Evolutionary conservation across 2,888 invertebrate species (phyloP), one percentile per base, ranked within the genome.

Genomic region (Platynereis dumerilii): DNA sequence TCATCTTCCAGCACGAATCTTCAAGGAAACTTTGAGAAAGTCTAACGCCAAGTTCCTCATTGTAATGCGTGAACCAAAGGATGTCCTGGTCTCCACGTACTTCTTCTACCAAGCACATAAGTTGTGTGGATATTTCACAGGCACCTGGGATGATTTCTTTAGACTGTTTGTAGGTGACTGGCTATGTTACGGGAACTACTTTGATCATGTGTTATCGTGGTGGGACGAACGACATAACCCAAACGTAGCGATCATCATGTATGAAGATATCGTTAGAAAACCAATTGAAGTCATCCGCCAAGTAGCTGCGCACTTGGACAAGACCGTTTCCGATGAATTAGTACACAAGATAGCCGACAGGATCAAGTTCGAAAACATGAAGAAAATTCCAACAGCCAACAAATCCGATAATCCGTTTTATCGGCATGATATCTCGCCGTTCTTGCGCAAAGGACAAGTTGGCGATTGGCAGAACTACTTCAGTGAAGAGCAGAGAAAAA

Each of bases 361-460:
- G n/a, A n/a, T n/a, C n/a, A n/a, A n/a, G n/a, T n/a, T n/a, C n/a
- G n/a, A 53, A 15, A 26, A 24, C 3, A 53, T 53, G 53, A 3
- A 53, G 22, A 2, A 53, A 20, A 27, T 26, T 20, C 22, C 53
- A 26, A 53, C 22, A 10, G 53, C 22, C 2, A 55, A 55, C 55
- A n/a, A 17, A 12, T n/a, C 10, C n/a, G 15, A 3, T 20, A 22
- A 20, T 15, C 53, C 53, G 12, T 20, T 12, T 1, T 26, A 29
- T 1, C 10, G 34, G 2, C 7, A 12, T 34, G 34, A 55, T 27
- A 26, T 27, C 3, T 55, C 55, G 29, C 28, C 17, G 55, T 55
- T 55, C 20, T 17, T 55, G n/a, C 15, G 55, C 2, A 55, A 55
- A 15, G n/a, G n/a, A n/a, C n/a, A n/a, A n/a, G n/a, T n/a, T n/a